A percentile compares a stretch with the other conserved stretches of the same genome.
Conservation (phyloP, 2,113 vertebrate genomes). For the Datnioides undecimradiatus region DNA sequence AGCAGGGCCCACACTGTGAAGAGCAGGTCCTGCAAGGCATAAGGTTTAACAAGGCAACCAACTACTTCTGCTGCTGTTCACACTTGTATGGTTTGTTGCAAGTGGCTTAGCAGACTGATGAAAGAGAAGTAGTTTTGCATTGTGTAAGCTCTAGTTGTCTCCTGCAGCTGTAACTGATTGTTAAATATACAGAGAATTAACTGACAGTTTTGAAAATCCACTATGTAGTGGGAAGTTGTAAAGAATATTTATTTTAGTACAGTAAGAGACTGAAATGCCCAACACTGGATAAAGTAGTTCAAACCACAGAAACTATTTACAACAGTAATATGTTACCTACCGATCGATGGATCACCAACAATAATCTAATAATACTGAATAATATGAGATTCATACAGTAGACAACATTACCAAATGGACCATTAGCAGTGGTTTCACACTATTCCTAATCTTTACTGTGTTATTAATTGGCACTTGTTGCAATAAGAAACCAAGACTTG, state of each 20-base stretch:
- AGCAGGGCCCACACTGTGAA: too few species aligned
- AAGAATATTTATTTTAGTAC: too few species aligned
- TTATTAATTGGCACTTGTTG: slow-evolving; percentile 10
- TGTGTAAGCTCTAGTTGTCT: too few species aligned
- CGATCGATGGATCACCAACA: not conserved
- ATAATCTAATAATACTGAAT: not conserved
- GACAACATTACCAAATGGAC: not conserved
- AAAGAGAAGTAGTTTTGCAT: too few species aligned
- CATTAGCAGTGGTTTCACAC: slow-evolving; percentile 8
- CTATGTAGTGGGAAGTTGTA: not conserved
- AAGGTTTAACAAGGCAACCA: too few species aligned
- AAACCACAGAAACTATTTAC: not conserved
- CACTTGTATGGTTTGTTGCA: too few species aligned
- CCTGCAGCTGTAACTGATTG: not conserved
- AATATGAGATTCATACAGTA: not conserved
- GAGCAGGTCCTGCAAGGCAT: too few species aligned
- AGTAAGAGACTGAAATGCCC: not conserved
- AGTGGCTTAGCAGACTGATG: too few species aligned
- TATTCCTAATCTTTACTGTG: not conserved
- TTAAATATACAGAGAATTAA: not conserved
- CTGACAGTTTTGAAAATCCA: not conserved
- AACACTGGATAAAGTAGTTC: not conserved
- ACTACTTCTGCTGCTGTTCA: too few species aligned
- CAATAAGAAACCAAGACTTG: not conserved
- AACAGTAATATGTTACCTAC: not conserved